Evolutionary conservation across 2,888 invertebrate species (phyloP), one percentile per base, ranked within the genome.

Genomic region (Scaptomyza flava): DNA sequence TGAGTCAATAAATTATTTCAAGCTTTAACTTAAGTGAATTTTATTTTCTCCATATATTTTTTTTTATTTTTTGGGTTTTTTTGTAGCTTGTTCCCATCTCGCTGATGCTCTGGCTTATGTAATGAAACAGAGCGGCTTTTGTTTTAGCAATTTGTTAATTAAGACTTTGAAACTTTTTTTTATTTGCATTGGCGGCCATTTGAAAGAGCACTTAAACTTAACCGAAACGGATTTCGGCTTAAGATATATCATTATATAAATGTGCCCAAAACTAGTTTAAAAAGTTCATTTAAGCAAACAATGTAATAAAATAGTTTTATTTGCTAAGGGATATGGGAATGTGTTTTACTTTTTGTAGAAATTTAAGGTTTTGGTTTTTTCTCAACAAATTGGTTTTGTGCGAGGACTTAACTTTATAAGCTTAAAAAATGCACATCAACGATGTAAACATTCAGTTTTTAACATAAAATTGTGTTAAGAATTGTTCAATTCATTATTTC

Each of bases 161-260:
- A 82, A 79, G 86, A 77, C 80, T 77, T 71, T 85, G 72, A 48
- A 67, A 45, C 23, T 3, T 65, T 68, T 53, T 82, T 65, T 53
- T 56, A 58, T 61, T 56, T 72, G 41, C 52, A 14, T 51, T 52
- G 20, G 23, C 48, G 59, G 33, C 31, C 46, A 54, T 43, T 43
- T 36, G 11, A 53, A 60, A 60, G 50, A n/a, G 14, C 11, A 43
- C 42, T 43, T 31, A 8, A 38, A 14, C n/a, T n/a, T 14, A 9
- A 23, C 6, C 52, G 51, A 41, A 48, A 38, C 71, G 41, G 41
- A 54, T 33, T 58, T 71, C 12, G 20, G 5, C 6, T 33, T 27
- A 4, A 38, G 31, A 57, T 53, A 31, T 33, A 23, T 38, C 57
- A 57, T 63, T 63, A 48, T 48, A 56, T 43, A 57, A 61, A 42